Conservation (phyloP, 2,113 vertebrate species). For the Ailurus styani region DNA sequence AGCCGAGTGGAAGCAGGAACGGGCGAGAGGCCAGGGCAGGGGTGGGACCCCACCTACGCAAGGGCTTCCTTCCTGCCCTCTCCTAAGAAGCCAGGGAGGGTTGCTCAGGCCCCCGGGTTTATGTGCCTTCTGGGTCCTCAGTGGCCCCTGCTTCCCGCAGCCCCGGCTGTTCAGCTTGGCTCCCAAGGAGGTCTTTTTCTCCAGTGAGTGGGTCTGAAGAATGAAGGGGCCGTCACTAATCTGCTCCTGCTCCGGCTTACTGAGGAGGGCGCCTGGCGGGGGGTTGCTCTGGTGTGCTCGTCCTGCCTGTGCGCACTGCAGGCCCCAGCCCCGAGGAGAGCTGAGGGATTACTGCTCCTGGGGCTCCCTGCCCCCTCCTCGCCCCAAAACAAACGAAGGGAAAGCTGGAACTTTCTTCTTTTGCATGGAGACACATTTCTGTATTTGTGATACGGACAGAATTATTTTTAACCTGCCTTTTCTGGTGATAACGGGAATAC, state of each 20-base stretch:
- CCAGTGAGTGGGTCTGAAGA: constrained; percentile 67
- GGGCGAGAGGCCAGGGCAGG: not conserved
- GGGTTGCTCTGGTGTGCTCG: constrained; percentile 19
- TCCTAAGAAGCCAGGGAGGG: constrained; percentile 78
- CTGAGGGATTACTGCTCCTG: constrained; percentile 81
- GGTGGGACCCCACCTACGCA: constrained; percentile 25
- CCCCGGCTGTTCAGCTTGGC: constrained; percentile 30
- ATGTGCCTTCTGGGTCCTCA: not conserved
- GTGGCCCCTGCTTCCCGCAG: not conserved
- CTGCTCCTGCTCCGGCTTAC: constrained; percentile 41
- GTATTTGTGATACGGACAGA: not conserved
- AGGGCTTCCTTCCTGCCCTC: constrained; percentile 84
- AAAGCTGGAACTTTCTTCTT: constrained; percentile 1
- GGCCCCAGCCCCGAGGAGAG: constrained; percentile 2
- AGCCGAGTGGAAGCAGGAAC: not conserved
- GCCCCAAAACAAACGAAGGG: constrained; percentile 55
- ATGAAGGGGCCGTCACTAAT: constrained; percentile 50
- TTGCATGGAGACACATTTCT: not conserved
- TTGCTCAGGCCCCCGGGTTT: not conserved
- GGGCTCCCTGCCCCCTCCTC: constrained; percentile 80
- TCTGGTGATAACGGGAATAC: not conserved
- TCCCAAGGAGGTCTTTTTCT: constrained; percentile 70
- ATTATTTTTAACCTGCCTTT: constrained; percentile 34
- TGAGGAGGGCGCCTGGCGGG: constrained; percentile 28
- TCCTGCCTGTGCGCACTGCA: constrained; percentile 33